Evolutionary conservation across 2,797 vertebrate genomes (phyloP).

Genomic region (Pitangus sulphuratus): DNA sequence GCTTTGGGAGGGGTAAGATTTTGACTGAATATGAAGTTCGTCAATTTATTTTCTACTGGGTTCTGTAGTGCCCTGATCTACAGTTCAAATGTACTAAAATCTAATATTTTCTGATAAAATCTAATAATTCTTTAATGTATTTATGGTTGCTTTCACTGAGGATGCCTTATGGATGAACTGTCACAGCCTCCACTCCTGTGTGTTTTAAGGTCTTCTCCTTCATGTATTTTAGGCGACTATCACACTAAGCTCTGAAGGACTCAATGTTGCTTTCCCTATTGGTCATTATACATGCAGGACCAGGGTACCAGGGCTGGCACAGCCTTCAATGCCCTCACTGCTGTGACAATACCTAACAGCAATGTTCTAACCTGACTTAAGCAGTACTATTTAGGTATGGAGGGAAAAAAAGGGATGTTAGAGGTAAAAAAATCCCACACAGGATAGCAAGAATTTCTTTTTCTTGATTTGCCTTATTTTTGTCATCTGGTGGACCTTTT

Average conservation of each 20-base stretch:
- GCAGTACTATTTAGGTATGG: neutral
- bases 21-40: neutral
- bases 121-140: neutral
- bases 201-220: neutral
- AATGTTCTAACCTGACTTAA: neutral
- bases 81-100: neutral
- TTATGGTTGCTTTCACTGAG: neutral
- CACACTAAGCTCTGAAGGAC: neutral
- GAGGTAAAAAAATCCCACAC: neutral
- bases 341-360: neutral
- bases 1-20: neutral
- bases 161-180: neutral
- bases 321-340: neutral
- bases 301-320: neutral
- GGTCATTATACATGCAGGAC: fast-evolving
- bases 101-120: neutral
- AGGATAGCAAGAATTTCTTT: neutral
- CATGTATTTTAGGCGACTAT: neutral
- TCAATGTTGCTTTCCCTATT: neutral
- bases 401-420: neutral
- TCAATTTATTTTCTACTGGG: neutral
- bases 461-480: neutral
- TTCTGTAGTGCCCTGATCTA: neutral
- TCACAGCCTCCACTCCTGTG: neutral
- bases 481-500: neutral